A percentile compares a stretch with the other conserved stretches of the same genome.
phyloP scores from a whole-genome alignment of 2,797 vertebrate genomes.

The Enteromius argenteus region DNA sequence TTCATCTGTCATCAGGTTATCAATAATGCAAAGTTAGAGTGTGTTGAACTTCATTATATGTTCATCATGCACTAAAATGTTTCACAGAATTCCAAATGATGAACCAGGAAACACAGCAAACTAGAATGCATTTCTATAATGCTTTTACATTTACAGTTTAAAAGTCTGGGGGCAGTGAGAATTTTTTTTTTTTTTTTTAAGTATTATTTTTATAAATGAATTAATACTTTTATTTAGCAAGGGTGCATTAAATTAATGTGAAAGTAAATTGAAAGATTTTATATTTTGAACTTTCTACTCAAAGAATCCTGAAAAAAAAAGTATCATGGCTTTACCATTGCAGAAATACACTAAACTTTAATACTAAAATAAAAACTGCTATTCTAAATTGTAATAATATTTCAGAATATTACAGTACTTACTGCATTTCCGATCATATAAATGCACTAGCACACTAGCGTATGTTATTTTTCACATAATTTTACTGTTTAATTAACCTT shows the following conservation, averaged over 20 bases:
- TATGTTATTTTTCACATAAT: not conserved
- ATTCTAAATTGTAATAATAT: no score
- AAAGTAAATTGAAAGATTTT: not conserved
- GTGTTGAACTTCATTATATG: not conserved
- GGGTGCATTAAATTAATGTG: not conserved
- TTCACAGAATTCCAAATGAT: not conserved
- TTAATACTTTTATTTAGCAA: not conserved
- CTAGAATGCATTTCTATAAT: not conserved
- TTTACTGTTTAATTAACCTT: not conserved
- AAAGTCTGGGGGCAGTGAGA: not conserved
- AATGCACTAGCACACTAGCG: not conserved
- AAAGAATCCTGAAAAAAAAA: not conserved
- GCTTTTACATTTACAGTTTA: not conserved
- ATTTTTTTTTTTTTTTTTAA: no score
- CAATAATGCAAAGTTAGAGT: constrained; percentile 19
- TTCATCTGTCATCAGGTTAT: not conserved
- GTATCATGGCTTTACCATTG: not conserved
- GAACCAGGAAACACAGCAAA: not conserved
- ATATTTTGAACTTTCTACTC: not conserved
- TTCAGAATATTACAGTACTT: not conserved
- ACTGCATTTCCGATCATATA: not conserved
- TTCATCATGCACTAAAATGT: not conserved
- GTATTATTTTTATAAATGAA: not conserved
- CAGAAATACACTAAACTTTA: no score
- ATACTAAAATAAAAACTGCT: no score